Evolutionary conservation across 2,888 invertebrate genomes (phyloP).

Genomic region (Lepidochitona cinerea): DNA sequence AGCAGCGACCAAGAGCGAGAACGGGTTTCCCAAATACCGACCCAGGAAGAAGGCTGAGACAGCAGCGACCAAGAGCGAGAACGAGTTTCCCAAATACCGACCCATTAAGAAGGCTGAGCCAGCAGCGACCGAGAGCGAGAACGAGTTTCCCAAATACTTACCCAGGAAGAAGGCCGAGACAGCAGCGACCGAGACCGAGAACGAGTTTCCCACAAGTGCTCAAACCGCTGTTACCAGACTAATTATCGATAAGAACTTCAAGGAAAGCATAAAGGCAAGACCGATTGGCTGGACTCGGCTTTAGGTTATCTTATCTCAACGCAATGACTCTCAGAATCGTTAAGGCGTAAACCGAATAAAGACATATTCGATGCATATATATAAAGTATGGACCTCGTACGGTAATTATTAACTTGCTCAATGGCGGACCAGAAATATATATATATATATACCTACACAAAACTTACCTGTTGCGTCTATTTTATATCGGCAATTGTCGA

Average conservation of each 20-base stretch:
- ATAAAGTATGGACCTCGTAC: not conserved
- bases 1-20: no score
- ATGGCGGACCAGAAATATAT: not conserved
- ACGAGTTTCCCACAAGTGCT: not conserved
- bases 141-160: not conserved
- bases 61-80: slow-evolving; percentile 36
- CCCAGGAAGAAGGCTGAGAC: no score
- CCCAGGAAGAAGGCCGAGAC: not conserved
- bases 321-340: slow-evolving; percentile 6
- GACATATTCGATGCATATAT: not conserved
- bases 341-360: not conserved
- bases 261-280: slow-evolving; percentile 71
- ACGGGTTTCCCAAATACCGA: no score
- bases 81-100: slow-evolving; percentile 52
- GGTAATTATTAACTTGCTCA: not conserved
- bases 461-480: not conserved
- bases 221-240: slow-evolving; percentile 68
- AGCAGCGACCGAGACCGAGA: not conserved
- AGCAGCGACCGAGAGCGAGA: not conserved
- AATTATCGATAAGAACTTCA: slow-evolving; percentile 74
- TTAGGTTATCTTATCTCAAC: slow-evolving; percentile 29
- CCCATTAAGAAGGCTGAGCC: slow-evolving; percentile 8
- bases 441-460: not conserved
- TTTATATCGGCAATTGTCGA: not conserved
- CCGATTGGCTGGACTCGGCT: slow-evolving; percentile 75